Base-by-base conservation (phyloP, 2,113 vertebrate genomes). In the Conger conger region DNA sequence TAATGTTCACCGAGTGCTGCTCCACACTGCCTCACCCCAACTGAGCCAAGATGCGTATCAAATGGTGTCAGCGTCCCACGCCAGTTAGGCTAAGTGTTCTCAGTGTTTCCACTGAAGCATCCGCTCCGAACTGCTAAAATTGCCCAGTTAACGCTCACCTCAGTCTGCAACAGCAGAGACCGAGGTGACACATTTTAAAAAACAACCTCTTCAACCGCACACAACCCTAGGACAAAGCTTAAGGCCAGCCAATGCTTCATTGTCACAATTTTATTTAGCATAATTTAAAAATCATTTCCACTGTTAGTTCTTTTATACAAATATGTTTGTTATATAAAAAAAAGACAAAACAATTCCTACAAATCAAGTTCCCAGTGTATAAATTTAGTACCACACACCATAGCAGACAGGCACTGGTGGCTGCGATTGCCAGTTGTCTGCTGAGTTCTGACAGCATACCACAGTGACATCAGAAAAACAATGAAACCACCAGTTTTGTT, bases 321-420 rank as follows among this genome's bases (percentile, higher is more conserved):
- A 94, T 94, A 93, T 92, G 92, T 93, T 91, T 93, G 93, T 94
- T 92, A 93, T 73, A 73, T 73, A 73, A 93, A 92, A 93, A 90
- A 93, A 93, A 93, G 94, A 93, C 88, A 92, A 88, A 89, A 85
- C 91, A 91, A 91, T 91, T 91, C 92, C 93, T 92, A 95, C 92
- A 95, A 94, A 96, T 96, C 93, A 96, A 94, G 94, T 96, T 95
- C 95, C 96, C 97, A 96, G 97, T 97, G 96, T 97, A 96, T 95
- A 93, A 89, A 93, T 94, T 93, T 94, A 94, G 96, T 97, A 96
- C 96, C 96, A 95, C 93, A 90, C 91, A 92, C 90, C 90, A 91
- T 88, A 92, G 91, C 92, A 91, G 88, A 92, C 92, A 86, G 91
- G 93, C 91, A 87, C 90, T 88, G 84, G 84, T 50, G 79, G 82